Evolutionary conservation across 2,888 invertebrate genomes (phyloP).

Genomic region (Dastarcus helophoroides): DNA sequence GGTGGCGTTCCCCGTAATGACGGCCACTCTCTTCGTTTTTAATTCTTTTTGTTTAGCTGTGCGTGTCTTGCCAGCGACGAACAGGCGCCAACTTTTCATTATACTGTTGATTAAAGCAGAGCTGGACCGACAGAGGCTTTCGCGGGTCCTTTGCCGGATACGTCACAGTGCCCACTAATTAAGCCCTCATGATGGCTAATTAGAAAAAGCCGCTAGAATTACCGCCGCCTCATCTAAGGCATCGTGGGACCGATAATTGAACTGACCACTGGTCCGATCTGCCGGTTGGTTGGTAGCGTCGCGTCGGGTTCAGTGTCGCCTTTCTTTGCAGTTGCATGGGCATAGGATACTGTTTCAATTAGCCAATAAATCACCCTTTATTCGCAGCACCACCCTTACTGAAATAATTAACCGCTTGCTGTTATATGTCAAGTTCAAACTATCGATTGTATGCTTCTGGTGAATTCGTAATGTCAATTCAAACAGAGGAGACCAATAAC

Average conservation of each 20-base stretch:
- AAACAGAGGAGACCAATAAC: too few relatives aligned
- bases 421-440: too few relatives aligned
- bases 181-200: conserved; percentile 6
- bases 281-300: too few relatives aligned
- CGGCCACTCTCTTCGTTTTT: conserved; percentile 26
- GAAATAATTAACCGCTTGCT: too few relatives aligned
- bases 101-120: conserved; percentile 34
- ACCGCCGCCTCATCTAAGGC: background rate
- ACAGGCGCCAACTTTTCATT: conserved; percentile 39
- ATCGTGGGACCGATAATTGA: conserved; percentile 1
- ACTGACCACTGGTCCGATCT: too few relatives aligned
- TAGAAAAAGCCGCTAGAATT: conserved; percentile 2
- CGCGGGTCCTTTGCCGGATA: conserved; percentile 11
- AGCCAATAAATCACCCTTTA: too few relatives aligned
- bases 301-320: too few relatives aligned
- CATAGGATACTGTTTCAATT: too few relatives aligned
- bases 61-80: conserved; percentile 34
- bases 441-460: too few relatives aligned
- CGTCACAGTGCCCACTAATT: conserved; percentile 8
- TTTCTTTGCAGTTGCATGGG: too few relatives aligned
- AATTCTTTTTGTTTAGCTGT: conserved; percentile 35
- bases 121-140: conserved; percentile 12
- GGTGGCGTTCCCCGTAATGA: conserved; percentile 21
- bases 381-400: too few relatives aligned
- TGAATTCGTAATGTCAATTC: too few relatives aligned